Evolutionary conservation across 2,797 vertebrate genomes (phyloP).

Genomic region (Sebastes taczanowskii): DNA sequence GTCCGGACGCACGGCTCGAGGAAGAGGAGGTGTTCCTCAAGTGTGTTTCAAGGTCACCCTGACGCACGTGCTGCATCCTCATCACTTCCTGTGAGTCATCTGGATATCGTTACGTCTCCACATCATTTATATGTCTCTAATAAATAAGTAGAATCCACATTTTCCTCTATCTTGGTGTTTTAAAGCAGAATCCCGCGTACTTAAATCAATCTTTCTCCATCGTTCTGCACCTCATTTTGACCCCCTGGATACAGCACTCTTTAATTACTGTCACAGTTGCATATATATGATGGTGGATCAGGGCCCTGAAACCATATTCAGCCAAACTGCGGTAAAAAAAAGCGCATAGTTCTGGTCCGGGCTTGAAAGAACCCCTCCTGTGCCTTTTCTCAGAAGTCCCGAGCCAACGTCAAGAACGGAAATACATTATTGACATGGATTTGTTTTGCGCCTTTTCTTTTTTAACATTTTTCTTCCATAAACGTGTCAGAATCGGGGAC

Average conservation of each 20-base stretch:
- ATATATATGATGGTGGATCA: slow-evolving; percentile 43
- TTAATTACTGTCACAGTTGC: slow-evolving; percentile 62
- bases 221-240: slow-evolving; percentile 49
- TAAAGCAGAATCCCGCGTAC: neutral
- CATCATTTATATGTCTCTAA: neutral
- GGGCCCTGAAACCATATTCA: slow-evolving; percentile 60
- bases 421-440: slow-evolving; percentile 62
- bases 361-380: slow-evolving; percentile 51
- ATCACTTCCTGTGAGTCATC: slow-evolving; percentile 57
- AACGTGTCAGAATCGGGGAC: slow-evolving; percentile 60
- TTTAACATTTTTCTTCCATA: slow-evolving; percentile 41
- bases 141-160: neutral
- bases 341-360: slow-evolving; percentile 63
- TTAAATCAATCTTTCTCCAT: slow-evolving; percentile 9
- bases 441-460: slow-evolving; percentile 58
- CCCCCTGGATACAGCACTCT: slow-evolving; percentile 46
- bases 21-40: slow-evolving; percentile 51
- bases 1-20: slow-evolving; percentile 43
- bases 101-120: slow-evolving; percentile 45
- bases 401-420: slow-evolving; percentile 33
- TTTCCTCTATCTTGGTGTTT: slow-evolving; percentile 1
- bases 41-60: slow-evolving; percentile 56
- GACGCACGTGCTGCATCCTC: slow-evolving; percentile 31
- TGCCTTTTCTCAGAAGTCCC: slow-evolving; percentile 48
- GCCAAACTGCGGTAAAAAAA: slow-evolving; percentile 61